These are phyloP conservation scores for Thecocarcelia acutangulata DNA, from an alignment of 2,888 invertebrate species.

Conservation along the genomic window DNA sequence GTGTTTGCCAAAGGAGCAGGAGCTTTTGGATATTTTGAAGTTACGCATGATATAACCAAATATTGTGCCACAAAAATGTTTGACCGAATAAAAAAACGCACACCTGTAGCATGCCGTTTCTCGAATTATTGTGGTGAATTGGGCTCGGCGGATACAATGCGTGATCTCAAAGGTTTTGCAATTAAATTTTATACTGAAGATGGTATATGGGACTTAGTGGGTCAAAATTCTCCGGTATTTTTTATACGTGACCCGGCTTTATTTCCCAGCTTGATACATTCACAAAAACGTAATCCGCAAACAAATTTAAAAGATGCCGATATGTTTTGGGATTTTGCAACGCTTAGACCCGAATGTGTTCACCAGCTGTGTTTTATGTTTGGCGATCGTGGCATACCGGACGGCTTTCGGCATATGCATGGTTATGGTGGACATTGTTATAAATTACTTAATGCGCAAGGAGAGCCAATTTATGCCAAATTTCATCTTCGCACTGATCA, in stretches of 20 bases:
- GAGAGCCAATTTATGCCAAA: slow-evolving; percentile 91
- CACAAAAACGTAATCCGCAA: slow-evolving; percentile 97
- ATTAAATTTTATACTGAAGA: slow-evolving; percentile 96
- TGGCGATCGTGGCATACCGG: slow-evolving; percentile 95
- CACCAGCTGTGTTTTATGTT: slow-evolving; percentile 94
- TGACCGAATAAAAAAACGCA: slow-evolving; percentile 88
- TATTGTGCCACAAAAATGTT: slow-evolving; percentile 91
- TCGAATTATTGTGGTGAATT: slow-evolving; percentile 94
- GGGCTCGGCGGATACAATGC: slow-evolving; percentile 94
- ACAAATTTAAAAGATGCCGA: slow-evolving; percentile 95
- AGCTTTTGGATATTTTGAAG: slow-evolving; percentile 93
- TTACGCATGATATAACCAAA: slow-evolving; percentile 91
- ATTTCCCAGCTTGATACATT: slow-evolving; percentile 97
- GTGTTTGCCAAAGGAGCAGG: slow-evolving; percentile 97
- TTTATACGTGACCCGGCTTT: slow-evolving; percentile 94
- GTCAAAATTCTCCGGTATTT: slow-evolving; percentile 96
- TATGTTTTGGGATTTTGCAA: slow-evolving; percentile 98
- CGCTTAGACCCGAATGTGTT: slow-evolving; percentile 91
- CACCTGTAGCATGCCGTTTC: slow-evolving; percentile 90
- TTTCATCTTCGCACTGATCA: slow-evolving; percentile 97
- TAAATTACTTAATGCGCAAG: slow-evolving; percentile 90
- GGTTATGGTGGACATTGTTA: slow-evolving; percentile 98
- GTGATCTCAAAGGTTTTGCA: slow-evolving; percentile 96
- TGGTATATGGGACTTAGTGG: slow-evolving; percentile 96
- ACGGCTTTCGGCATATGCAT: slow-evolving; percentile 96